Base-by-base conservation (phyloP, 2,113 vertebrate genomes). In the Gavia stellata region DNA sequence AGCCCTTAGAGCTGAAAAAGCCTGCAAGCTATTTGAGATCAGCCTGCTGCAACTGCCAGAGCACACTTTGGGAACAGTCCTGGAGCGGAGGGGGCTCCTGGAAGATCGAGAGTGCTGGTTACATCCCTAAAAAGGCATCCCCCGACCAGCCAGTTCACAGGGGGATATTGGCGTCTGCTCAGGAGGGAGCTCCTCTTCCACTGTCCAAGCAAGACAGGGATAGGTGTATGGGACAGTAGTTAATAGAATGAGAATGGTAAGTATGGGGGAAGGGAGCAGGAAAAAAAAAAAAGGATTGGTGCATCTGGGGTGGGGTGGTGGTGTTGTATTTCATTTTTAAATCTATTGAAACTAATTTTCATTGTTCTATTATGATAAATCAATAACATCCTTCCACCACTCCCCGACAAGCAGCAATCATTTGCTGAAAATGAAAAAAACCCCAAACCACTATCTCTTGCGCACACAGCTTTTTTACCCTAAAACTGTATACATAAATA, bases 101-200 rank as follows among this genome's bases (percentile, higher is more conserved):
- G 38, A 93, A 90, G 93, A 53, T 28, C 13, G 66, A 92, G 78
- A 88, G 88, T 87, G 81, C 65, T 71, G 42, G 77, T 91, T 83
- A 80, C 47, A 80, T 72, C 89, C 83, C 86, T 94, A 92, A 96
- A 93, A 95, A 96, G n/a, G 95, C 87, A 90, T 94, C 91, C 63
- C 67, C 81, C 1, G 3, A 88, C n/a, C 88, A 89, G 86, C 83
- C 53, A 47, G 67, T 85, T 96, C 92, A 87, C 90, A 94, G 94
- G 91, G 94, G 94, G 96, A 91, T 82, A 86, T 56, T 18, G 88
- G 96, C 44, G 77, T 85, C 95, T 65, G 94, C 92, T 93, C 91
- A 88, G 96, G 93, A 92, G 96, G 96, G 75, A 96, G 87, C 95
- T 83, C 89, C 73, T 85, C 40, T 52, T 90, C 73, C 71, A 72